Percentiles rank a stretch among this genome's conserved stretches.
These are phyloP conservation scores for Rousettus leschenaultii DNA, from an alignment of 2,113 vertebrate genomes.

Conservation along the genomic window DNA sequence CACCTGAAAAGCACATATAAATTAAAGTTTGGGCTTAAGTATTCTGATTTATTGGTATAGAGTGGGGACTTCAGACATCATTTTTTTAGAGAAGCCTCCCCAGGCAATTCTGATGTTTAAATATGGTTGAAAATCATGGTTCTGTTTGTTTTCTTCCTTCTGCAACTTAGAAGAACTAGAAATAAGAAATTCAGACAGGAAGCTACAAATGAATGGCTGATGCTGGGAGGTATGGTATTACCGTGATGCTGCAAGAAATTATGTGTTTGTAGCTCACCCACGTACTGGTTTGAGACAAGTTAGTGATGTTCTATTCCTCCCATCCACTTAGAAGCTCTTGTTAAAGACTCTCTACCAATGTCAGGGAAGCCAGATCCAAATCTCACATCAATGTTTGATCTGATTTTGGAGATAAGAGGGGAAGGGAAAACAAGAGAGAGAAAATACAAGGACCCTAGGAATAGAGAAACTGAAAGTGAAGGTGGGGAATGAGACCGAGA, in stretches of 20 bases:
- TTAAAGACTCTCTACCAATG: not conserved
- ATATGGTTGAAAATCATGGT: not conserved
- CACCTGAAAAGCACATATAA: not conserved
- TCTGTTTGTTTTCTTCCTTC: not conserved
- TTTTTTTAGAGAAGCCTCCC: not conserved
- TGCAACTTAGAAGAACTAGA: not conserved
- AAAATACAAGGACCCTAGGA: not conserved
- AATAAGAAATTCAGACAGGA: not conserved
- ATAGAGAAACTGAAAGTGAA: not conserved
- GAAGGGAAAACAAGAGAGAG: not conserved
- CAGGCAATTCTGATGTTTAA: not conserved
- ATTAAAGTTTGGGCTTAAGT: not conserved
- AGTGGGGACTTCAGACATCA: not conserved
- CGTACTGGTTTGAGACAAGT: not conserved
- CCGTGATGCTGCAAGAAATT: not conserved
- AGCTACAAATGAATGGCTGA: not conserved
- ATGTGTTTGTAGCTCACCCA: not conserved
- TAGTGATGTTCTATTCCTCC: not conserved
- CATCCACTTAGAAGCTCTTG: not conserved
- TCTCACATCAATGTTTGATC: not conserved
- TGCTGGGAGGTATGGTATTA: not conserved
- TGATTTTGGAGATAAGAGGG: not conserved
- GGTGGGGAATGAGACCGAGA: not conserved
- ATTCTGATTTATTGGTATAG: not conserved
- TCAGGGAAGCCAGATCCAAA: not conserved